These are phyloP conservation scores for Eciton burchellii DNA, from an alignment of 1,140 invertebrate species.

Conservation along the genomic window DNA sequence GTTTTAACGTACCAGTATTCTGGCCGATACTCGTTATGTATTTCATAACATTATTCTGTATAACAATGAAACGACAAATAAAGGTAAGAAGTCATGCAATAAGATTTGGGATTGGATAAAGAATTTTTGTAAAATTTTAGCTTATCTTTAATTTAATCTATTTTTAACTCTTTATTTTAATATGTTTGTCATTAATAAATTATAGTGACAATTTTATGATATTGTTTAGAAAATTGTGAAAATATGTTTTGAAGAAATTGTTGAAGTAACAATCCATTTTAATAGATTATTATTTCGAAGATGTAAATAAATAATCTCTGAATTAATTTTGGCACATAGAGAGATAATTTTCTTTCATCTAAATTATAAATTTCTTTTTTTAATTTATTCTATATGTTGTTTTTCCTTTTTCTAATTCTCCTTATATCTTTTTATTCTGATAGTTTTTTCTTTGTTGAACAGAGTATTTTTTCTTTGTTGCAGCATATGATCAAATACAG, in stretches of 20 bases:
- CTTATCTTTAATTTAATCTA: not conserved
- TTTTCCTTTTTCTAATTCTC: too few relatives aligned
- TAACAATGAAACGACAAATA: conserved; percentile 99
- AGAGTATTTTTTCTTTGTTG: conserved; percentile 82
- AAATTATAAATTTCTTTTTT: conserved; percentile 2
- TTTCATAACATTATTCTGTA: conserved; percentile 98
- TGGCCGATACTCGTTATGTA: conserved; percentile 99
- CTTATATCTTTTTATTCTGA: not conserved
- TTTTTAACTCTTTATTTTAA: conserved; percentile 22
- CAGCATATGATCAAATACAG: conserved; percentile 99
- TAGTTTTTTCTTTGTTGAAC: not conserved
- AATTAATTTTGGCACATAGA: not conserved
- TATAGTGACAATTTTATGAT: not conserved
- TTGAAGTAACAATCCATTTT: not conserved
- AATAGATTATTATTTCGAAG: not conserved
- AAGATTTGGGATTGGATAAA: not conserved
- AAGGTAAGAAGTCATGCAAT: conserved; percentile 89
- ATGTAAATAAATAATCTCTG: not conserved
- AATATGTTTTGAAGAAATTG: not conserved
- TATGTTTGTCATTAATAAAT: not conserved
- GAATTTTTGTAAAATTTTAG: not conserved
- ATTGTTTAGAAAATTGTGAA: not conserved
- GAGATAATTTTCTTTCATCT: not conserved
- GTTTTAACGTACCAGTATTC: conserved; percentile 99
- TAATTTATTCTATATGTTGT: not conserved